These are phyloP conservation scores for Argyrosomus japonicus DNA, from an alignment of 2,113 vertebrate genomes.

Conservation along the genomic window DNA sequence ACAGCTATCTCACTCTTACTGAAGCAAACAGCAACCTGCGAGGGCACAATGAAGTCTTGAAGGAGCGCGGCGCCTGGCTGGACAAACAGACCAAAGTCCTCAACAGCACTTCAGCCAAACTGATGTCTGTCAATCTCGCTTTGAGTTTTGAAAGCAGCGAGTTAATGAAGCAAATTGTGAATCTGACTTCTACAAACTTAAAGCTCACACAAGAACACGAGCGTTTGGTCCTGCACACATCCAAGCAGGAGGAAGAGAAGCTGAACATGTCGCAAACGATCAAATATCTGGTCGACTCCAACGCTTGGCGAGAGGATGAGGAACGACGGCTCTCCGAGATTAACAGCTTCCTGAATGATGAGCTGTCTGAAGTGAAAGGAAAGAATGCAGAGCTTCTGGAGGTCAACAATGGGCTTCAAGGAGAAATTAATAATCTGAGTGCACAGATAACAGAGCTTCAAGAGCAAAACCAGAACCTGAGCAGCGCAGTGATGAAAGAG, in stretches of 20 bases:
- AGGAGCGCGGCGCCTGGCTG: constrained; percentile 3
- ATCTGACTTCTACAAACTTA: constrained; percentile 24
- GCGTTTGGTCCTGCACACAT: neutral
- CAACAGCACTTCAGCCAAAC: constrained; percentile 12
- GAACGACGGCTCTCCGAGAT: neutral
- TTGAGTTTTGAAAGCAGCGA: neutral
- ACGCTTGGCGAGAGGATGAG: constrained; percentile 12
- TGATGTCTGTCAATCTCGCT: neutral
- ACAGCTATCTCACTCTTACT: neutral
- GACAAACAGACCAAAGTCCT: constrained; percentile 7
- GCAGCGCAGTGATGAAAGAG: neutral
- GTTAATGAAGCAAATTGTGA: constrained; percentile 21
- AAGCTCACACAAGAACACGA: constrained; percentile 11
- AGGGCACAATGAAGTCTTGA: constrained; percentile 7
- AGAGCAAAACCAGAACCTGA: constrained; percentile 35
- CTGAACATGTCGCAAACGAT: constrained; percentile 33
- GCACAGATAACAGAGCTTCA: neutral
- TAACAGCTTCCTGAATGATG: constrained; percentile 6
- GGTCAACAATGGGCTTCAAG: neutral
- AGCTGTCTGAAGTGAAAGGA: neutral
- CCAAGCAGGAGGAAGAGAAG: neutral
- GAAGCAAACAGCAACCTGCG: neutral
- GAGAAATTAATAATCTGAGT: constrained; percentile 38
- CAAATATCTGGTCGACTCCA: constrained; percentile 1
- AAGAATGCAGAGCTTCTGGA: constrained; percentile 13